Conservation (phyloP, 2,797 vertebrate species). For the Lophius americanus region DNA sequence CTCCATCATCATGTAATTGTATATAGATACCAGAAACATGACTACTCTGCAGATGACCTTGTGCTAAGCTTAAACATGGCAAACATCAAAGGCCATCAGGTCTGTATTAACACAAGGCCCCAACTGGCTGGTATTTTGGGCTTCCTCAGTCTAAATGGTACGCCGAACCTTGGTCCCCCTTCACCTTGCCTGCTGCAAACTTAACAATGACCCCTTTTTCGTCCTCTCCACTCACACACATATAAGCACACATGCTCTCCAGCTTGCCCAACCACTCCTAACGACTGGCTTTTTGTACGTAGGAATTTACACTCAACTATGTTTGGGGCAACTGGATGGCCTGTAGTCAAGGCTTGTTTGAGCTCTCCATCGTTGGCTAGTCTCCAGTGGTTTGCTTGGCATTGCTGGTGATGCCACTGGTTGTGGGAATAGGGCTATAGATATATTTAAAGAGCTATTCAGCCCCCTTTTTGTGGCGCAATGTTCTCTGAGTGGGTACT, state of each 20-base stretch:
- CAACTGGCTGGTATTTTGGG: not conserved
- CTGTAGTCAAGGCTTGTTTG: slow-evolving; percentile 36
- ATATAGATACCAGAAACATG: slow-evolving; percentile 8
- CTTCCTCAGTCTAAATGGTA: slow-evolving; percentile 11
- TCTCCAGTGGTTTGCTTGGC: slow-evolving; percentile 57
- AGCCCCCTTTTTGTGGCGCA: slow-evolving; percentile 8
- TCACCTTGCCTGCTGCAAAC: slow-evolving; percentile 42
- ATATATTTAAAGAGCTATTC: slow-evolving; percentile 47
- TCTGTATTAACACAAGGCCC: slow-evolving; percentile 26
- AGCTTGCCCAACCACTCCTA: slow-evolving; percentile 50
- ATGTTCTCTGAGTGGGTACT: slow-evolving; percentile 8
- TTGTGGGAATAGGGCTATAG: slow-evolving; percentile 4
- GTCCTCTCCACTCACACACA: slow-evolving; percentile 5
- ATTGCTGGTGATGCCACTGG: slow-evolving; percentile 13
- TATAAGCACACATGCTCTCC: slow-evolving; percentile 34
- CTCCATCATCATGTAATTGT: slow-evolving; percentile 17
- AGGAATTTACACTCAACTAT: slow-evolving; percentile 65
- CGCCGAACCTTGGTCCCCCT: slow-evolving; percentile 28
- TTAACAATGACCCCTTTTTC: slow-evolving; percentile 29
- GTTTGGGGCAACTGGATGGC: slow-evolving; percentile 50
- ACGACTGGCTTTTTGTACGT: slow-evolving; percentile 69
- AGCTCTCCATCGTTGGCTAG: slow-evolving; percentile 39
- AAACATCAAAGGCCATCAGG: slow-evolving; percentile 37
- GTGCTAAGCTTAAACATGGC: slow-evolving; percentile 22
- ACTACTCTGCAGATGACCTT: slow-evolving; percentile 11